Base-by-base conservation (phyloP, 2,113 vertebrate species). In the Pica pica region DNA sequence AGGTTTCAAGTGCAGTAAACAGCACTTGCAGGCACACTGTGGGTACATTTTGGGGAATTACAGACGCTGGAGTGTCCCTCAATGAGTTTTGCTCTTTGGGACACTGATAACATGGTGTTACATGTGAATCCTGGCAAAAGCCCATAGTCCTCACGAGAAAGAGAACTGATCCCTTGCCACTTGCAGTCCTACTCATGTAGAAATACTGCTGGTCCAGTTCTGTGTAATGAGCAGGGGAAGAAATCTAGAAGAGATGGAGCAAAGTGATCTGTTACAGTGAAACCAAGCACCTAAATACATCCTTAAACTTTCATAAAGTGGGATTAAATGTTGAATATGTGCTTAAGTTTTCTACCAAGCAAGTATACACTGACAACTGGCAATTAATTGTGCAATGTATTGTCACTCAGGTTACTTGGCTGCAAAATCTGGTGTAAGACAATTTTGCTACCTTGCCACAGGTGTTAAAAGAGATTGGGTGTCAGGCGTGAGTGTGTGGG, bases 401-500 rank as follows among this genome's bases (percentile, higher is more conserved):
- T 80, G 73, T 70, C 3, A 2, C 70, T 67, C 30, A 47, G 20
- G 17, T 82, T 89, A 33, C 44, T 79, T 4, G 4, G 22, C 57
- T 73, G 61, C 44, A 83, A 76, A 75, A 90, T 81, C 13, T 83
- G 39, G 19, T 12, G 12, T 63, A 65, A 81, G 28, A 39, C 23
- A 33, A 60, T 77, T 77, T 39, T 1, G 7, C 52, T 65, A 71
- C 33, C n/a, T 77, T 61, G 80, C 35, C 33, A 14, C 0, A 1
- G 14, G 41, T 30, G 37, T 88, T 53, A 24, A 3, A 24, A 56
- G 91, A 75, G 80, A n/a, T 41, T 52, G 73, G 31, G n/a, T 76
- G 77, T 91, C 77, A 49, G 11, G 24, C 0, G 0, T 55, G 76
- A 63, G 56, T 22, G 2, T 3, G 16, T n/a, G 44, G n/a, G 60